Evolutionary conservation across 2,113 vertebrate genomes (phyloP).

Genomic region (Crotalus tigris): DNA sequence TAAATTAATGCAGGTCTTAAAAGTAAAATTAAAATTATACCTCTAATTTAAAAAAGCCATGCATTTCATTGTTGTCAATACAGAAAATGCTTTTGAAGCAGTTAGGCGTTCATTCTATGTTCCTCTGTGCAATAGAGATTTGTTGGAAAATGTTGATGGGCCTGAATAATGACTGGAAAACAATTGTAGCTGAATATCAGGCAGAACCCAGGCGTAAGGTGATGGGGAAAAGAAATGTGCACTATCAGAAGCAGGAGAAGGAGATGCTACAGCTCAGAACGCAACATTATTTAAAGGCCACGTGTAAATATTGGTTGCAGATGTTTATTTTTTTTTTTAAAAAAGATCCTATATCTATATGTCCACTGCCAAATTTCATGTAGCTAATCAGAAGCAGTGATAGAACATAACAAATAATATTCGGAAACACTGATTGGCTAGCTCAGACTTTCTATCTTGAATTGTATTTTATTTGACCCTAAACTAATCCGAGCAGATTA

Average conservation of each 20-base stretch:
- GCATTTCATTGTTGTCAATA: conserved; percentile 53
- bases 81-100: conserved; percentile 61
- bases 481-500: background rate
- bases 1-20: conserved; percentile 79
- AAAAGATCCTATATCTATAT: background rate
- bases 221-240: background rate
- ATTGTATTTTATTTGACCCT: background rate
- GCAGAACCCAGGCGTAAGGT: background rate
- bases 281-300: background rate
- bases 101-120: conserved; percentile 34
- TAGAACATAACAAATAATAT: background rate
- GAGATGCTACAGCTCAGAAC: background rate
- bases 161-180: background rate
- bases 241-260: background rate
- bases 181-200: background rate
- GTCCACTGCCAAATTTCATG: background rate
- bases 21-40: conserved; percentile 75
- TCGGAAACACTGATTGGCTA: background rate
- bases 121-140: conserved; percentile 57
- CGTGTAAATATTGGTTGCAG: background rate
- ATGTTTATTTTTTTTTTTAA: background rate
- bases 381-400: background rate
- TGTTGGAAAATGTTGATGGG: conserved; percentile 22
- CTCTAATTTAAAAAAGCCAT: conserved; percentile 62
- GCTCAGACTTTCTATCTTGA: background rate